Percentiles rank a stretch among this genome's conserved stretches.
These are phyloP conservation scores for Selene dorsalis DNA, from an alignment of 2,797 vertebrate species.

Conservation along the genomic window DNA sequence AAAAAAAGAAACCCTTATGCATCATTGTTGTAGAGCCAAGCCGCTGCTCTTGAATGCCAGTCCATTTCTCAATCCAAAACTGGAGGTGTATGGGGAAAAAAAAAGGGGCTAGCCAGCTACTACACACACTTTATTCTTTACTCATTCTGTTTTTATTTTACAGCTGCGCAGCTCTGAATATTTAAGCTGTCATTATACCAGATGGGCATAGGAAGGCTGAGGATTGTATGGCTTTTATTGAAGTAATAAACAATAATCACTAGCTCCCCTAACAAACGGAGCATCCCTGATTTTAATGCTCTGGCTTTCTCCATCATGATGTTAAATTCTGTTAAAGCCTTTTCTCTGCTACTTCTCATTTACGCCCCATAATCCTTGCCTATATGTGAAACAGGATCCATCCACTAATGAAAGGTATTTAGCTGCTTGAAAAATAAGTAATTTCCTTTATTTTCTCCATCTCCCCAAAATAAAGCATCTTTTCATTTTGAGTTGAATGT, in stretches of 20 bases:
- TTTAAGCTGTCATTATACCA: constrained; percentile 81
- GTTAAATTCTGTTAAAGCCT: constrained; percentile 59
- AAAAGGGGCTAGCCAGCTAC: constrained; percentile 34
- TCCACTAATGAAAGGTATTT: constrained; percentile 45
- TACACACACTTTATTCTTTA: constrained; percentile 62
- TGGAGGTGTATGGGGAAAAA: constrained; percentile 46
- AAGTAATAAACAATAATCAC: constrained; percentile 85
- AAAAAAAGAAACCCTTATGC: constrained; percentile 4
- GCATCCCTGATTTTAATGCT: constrained; percentile 41
- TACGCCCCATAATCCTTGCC: constrained; percentile 11
- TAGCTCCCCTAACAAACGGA: constrained; percentile 68
- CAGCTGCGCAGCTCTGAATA: constrained; percentile 74
- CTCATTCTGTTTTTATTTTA: constrained; percentile 78
- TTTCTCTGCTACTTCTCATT: constrained; percentile 38
- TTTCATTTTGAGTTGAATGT: constrained; percentile 35
- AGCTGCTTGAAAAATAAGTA: constrained; percentile 31
- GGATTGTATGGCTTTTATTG: constrained; percentile 80
- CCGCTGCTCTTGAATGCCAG: constrained; percentile 46
- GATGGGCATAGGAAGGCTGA: constrained; percentile 76
- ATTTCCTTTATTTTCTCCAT: constrained; percentile 28
- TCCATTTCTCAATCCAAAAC: constrained; percentile 55
- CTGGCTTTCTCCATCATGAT: constrained; percentile 50
- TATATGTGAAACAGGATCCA: constrained; percentile 42
- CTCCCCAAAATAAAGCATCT: constrained; percentile 15
- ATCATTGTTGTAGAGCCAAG: constrained; percentile 41